Base-by-base conservation (phyloP, 2,113 vertebrate genomes). In the Erpornis zantholeuca region DNA sequence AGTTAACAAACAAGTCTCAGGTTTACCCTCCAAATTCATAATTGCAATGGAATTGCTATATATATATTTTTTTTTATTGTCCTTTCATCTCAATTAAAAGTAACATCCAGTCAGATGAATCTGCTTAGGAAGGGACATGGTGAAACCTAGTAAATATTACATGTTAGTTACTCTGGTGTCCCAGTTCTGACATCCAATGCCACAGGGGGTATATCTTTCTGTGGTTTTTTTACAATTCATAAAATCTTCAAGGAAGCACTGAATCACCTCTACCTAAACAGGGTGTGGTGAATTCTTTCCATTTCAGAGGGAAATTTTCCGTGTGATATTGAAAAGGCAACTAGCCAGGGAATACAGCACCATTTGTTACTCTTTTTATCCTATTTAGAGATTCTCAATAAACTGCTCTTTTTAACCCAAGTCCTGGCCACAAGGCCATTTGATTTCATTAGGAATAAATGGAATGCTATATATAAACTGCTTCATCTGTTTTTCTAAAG, bases 361-460 rank as follows among this genome's bases (percentile, higher is more conserved):
- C 70, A 82, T 89, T 93, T 94, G 24, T 66, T 76, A 75, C 28
- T 45, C 72, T 50, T 84, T 88, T 59, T 42, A 94, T 86, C 35
- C 65, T 83, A 27, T 78, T 85, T 33, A 79, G 57, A 84, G 18
- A 27, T 80, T 73, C 71, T 83, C 83, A 93, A 88, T 66, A 77
- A 94, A 93, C 59, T 70, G 27, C 35, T 91, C 82, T 82, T 97
- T 91, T 70, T 36, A 88, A 89, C 59, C 57, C 35, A 95, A 92
- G 68, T 64, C 20, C 36, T 66, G 82, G 75, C 50, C 75, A 87
- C 66, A 59, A 73, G 57, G 42, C 84, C 79, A 59, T 82, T 84
- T 77, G 82, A 96, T 83, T 95, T 94, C 63, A 92, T 73, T 11
- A 10, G 69, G 66, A 90, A 86, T 83, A 94, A 96, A 93, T 54